Evolutionary conservation across 2,888 invertebrate genomes (phyloP).

Genomic region (Phasia obesa): DNA sequence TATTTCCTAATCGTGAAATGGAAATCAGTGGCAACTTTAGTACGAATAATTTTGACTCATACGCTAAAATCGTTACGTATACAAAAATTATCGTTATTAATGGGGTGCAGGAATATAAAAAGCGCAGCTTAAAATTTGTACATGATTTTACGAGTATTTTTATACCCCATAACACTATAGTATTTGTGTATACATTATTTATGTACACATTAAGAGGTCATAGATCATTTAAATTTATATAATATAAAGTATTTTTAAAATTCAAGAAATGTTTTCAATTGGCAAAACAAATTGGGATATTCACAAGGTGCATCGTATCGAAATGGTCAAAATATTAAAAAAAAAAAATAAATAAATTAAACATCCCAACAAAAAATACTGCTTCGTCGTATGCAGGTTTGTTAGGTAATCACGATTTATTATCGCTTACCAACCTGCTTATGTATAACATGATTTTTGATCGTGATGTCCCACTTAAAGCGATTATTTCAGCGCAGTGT

Average conservation of each 20-base stretch:
- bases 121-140: conserved; percentile 10
- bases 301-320: no score
- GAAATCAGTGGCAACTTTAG: conserved; percentile 66
- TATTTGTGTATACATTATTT: background rate
- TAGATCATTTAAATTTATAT: conserved; percentile 48
- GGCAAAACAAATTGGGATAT: no score
- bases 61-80: conserved; percentile 17
- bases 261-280: background rate
- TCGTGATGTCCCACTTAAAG: no score
- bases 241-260: background rate
- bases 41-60: conserved; percentile 58
- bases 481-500: no score
- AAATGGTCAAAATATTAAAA: no score
- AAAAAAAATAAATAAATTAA: no score
- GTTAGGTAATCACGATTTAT: no score
- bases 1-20: conserved; percentile 54
- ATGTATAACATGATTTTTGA: no score
- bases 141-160: conserved; percentile 27
- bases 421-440: no score
- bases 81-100: conserved; percentile 31
- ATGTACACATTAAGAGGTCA: no score
- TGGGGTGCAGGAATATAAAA: conserved; percentile 8
- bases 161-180: background rate
- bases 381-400: no score
- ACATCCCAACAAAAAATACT: no score